Base-by-base conservation (phyloP, 2,888 invertebrate genomes). In the Opisthograptis luteolata region DNA sequence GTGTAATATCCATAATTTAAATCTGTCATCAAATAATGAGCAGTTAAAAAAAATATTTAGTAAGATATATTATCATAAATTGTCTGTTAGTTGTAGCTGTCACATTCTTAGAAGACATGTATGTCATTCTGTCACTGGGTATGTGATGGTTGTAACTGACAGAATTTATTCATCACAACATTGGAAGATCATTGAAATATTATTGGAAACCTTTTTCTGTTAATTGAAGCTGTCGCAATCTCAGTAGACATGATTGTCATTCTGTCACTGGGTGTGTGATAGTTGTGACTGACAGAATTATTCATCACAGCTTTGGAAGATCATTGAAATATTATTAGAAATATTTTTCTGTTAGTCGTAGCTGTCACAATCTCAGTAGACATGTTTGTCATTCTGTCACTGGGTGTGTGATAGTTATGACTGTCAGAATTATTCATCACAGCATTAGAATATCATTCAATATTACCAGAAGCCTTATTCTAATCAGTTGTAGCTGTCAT, bases 241-340 rank as follows among this genome's bases (percentile, higher is more conserved):
- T 48, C 54, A 55, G 61, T 47, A 47, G 59, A 58, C 62, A 57
- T 55, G 55, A 55, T 13, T 12, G 13, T 19, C 3, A 44, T 30
- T 58, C 53, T 60, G 58, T 56, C 58, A 60, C 60, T 60, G 56
- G 59, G 55, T 42, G 44, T 47, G 43, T 55, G 41, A 52, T 46
- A 50, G 34, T 47, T 46, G 15, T 3, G n/a, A 2, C 19, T 46
- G 35, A 42, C 27, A 45, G 45, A 27, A 30, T n/a, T 7, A 35
- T n/a, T 32, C 32, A 32, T 19, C 30, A 28, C 24, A 24, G 24
- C 24, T 3, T 2, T 24, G 8, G n/a, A 24, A 24, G 24, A 24
- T 2, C 24, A 24, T 24, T 9, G 9, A n/a, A n/a, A 2, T 24
- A 9, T 9, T n/a, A 2, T 7, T 2, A 24, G 24, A 24, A 24